Percentiles rank a stretch among this genome's conserved stretches.
Evolutionary conservation across 2,113 vertebrate species (phyloP).

Genomic region (Danionella cerebrum): DNA sequence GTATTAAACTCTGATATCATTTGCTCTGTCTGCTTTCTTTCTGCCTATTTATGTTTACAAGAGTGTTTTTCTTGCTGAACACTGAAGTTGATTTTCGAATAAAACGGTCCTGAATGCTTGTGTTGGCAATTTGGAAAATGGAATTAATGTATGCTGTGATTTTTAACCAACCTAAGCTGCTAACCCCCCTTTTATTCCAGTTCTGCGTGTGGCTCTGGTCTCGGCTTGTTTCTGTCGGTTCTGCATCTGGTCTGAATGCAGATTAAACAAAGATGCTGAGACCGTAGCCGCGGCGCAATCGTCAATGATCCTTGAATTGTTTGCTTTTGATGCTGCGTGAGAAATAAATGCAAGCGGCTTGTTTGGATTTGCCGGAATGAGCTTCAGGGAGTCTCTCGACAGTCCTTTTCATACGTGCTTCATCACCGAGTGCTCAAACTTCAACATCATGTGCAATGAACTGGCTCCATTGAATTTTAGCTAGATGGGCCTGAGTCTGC

Average conservation of each 20-base stretch:
- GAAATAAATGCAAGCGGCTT: not conserved
- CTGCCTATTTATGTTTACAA: constrained; percentile 47
- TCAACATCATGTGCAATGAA: not conserved
- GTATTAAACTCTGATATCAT: constrained; percentile 54
- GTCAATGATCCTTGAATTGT: not conserved
- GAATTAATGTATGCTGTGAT: constrained; percentile 3
- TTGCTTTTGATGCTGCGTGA: not conserved
- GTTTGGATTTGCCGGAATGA: not conserved
- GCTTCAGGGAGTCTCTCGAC: not conserved
- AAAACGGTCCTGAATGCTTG: constrained; percentile 31
- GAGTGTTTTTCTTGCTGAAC: constrained; percentile 17
- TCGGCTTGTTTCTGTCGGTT: too few relatives aligned
- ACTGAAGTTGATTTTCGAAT: constrained; percentile 30
- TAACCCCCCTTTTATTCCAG: not conserved
- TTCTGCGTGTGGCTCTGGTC: not conserved
- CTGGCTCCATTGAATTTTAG: not conserved
- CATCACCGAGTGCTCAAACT: not conserved
- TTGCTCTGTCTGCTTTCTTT: constrained; percentile 56
- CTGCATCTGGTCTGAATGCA: not conserved
- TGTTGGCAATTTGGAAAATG: not conserved
- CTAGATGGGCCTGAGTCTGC: not conserved
- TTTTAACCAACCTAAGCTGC: not conserved
- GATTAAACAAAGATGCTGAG: not conserved
- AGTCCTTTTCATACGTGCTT: not conserved
- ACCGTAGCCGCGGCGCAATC: too few relatives aligned